These are phyloP conservation scores for Pantherophis alleghaniensis DNA, from an alignment of 2,797 vertebrate genomes.

Conservation along the genomic window DNA sequence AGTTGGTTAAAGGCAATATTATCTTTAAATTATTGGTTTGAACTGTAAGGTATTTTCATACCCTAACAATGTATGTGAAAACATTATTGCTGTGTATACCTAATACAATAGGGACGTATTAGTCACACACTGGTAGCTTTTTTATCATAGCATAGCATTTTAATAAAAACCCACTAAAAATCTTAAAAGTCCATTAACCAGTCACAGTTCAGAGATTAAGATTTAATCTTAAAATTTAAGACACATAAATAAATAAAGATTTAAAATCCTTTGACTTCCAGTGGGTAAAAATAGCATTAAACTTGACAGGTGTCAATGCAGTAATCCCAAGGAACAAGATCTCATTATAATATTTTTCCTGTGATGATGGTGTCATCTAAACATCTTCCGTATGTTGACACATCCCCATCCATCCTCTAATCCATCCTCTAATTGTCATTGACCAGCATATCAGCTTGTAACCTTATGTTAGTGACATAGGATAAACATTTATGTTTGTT, in stretches of 20 bases:
- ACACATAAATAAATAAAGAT: neutral
- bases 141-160: neutral
- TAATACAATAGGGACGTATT: neutral
- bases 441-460: neutral
- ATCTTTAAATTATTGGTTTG: neutral
- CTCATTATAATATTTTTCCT: neutral
- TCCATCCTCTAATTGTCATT: no score
- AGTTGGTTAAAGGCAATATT: neutral
- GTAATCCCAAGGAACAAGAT: neutral
- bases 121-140: neutral
- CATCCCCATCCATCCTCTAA: neutral
- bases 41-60: neutral
- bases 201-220: neutral
- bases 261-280: neutral
- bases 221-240: neutral
- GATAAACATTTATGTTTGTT: neutral
- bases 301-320: neutral
- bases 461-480: neutral
- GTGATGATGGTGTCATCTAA: neutral
- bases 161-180: neutral
- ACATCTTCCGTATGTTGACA: neutral
- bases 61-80: neutral
- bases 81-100: neutral
- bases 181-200: neutral
- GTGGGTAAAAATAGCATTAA: neutral